Conservation (phyloP, 2,113 vertebrate genomes). For the Microtus oregoni region DNA sequence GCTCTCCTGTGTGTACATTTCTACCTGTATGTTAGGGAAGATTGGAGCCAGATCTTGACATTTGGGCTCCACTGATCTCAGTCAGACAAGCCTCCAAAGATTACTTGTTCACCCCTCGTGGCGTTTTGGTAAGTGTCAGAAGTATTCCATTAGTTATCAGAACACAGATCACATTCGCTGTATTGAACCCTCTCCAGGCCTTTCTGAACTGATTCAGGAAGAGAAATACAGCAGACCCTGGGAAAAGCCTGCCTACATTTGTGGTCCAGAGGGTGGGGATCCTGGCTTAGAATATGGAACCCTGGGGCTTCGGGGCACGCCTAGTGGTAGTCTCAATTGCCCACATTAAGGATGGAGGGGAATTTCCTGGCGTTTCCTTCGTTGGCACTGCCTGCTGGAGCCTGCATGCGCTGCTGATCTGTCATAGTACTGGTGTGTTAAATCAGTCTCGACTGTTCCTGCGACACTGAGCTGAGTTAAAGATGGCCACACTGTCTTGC, state of each 20-base stretch:
- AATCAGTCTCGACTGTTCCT: background rate
- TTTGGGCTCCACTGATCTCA: slow-evolving; percentile 73
- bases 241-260: slow-evolving; percentile 57
- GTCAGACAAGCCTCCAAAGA: slow-evolving; percentile 76
- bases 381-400: background rate
- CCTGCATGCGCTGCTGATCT: background rate
- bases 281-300: background rate
- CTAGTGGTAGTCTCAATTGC: background rate
- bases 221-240: background rate
- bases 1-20: slow-evolving; percentile 35
- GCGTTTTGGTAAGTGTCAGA: slow-evolving; percentile 81
- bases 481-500: background rate
- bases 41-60: slow-evolving; percentile 76
- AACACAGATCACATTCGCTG: slow-evolving; percentile 71
- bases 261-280: background rate
- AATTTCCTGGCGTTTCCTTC: slow-evolving; percentile 10
- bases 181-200: slow-evolving; percentile 67
- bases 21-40: slow-evolving; percentile 75
- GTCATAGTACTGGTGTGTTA: background rate
- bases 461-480: background rate
- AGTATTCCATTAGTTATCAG: slow-evolving; percentile 81
- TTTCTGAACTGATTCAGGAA: slow-evolving; percentile 51
- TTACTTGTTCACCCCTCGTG: slow-evolving; percentile 70
- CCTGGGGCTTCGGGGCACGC: background rate
- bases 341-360: background rate